Conservation (phyloP, 2,888 invertebrate species). For the Myopa tessellatipennis region DNA sequence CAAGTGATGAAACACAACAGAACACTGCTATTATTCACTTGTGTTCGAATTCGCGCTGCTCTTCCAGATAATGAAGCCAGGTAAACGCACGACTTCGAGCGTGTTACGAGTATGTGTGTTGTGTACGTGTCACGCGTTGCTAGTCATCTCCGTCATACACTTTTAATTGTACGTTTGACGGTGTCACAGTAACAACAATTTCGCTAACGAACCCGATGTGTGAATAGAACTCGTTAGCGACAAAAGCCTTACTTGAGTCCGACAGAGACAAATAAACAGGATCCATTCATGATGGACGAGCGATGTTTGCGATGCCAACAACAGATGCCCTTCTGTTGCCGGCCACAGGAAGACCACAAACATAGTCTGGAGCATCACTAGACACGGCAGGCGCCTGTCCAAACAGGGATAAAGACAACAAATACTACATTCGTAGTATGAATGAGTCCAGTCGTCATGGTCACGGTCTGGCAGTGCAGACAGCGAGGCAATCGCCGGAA, state of each 20-base stretch:
- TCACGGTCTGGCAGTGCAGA: background rate
- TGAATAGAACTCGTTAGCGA: too few species aligned
- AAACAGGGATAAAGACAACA: background rate
- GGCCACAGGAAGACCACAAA: background rate
- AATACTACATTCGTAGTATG: background rate
- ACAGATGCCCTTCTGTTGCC: background rate
- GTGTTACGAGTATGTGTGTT: too few species aligned
- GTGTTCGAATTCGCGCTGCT: background rate
- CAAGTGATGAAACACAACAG: too few species aligned
- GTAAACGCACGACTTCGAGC: background rate
- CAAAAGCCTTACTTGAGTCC: background rate
- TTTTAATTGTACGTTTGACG: background rate
- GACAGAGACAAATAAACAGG: background rate
- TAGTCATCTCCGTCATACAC: too few species aligned
- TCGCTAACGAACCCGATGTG: background rate
- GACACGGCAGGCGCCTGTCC: background rate
- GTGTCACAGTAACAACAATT: background rate
- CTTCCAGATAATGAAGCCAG: background rate
- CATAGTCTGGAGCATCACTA: background rate
- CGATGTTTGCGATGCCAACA: background rate
- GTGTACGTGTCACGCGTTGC: background rate
- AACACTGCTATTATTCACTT: background rate
- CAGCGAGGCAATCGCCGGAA: background rate
- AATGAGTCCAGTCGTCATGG: background rate
- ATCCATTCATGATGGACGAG: background rate